These are phyloP conservation scores for Apostichopus leukothele DNA, from an alignment of 53 echinoderm and acorn worm genomes.

Conservation along the genomic window DNA sequence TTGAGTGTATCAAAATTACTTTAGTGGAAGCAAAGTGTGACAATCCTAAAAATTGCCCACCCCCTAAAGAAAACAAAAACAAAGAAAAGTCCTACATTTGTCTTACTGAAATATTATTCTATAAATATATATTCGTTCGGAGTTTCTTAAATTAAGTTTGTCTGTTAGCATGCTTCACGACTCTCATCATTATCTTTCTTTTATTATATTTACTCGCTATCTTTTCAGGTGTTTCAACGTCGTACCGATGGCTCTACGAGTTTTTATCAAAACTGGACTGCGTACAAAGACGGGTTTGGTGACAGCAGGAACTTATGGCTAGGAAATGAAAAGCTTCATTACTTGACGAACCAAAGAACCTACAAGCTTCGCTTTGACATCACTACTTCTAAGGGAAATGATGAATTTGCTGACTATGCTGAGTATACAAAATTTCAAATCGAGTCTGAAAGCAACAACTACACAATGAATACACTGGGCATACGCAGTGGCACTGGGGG, in stretches of 20 bases:
- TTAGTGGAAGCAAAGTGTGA: too few relatives aligned
- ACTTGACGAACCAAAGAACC: conserved; percentile 8
- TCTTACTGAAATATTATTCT: too few relatives aligned
- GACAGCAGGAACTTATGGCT: neutral
- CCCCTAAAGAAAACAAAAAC: too few relatives aligned
- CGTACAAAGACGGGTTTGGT: conserved; percentile 7
- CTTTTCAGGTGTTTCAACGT: conserved; percentile 7
- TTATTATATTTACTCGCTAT: neutral
- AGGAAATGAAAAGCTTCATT: conserved; percentile 24
- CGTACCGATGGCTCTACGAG: neutral
- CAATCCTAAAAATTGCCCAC: too few relatives aligned
- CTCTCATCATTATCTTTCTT: too few relatives aligned
- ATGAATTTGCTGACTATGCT: neutral
- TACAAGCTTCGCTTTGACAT: neutral
- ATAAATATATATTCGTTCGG: too few relatives aligned
- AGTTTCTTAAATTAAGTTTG: too few relatives aligned
- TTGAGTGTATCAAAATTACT: too few relatives aligned
- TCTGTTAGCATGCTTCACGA: too few relatives aligned
- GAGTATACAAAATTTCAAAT: neutral
- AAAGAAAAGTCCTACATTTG: too few relatives aligned
- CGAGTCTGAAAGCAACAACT: neutral
- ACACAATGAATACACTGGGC: neutral
- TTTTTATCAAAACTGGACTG: conserved; percentile 20
- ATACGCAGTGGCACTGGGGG: neutral
- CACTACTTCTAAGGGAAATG: neutral